These are phyloP conservation scores for Mesocentrotus franciscanus DNA, from an alignment of 53 echinoderm and acorn worm genomes.

Conservation along the genomic window DNA sequence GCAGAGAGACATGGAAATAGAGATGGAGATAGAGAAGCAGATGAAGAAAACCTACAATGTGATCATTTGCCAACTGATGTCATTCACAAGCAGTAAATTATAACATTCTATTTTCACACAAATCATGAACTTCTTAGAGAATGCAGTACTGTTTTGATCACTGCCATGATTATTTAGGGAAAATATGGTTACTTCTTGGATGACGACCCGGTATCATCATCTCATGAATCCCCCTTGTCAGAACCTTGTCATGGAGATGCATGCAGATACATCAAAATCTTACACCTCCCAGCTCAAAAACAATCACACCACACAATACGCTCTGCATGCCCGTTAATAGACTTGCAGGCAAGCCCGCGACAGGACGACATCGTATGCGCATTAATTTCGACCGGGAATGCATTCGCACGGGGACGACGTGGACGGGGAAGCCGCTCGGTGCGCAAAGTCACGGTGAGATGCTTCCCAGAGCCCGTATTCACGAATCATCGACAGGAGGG, in stretches of 20 bases:
- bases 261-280: conserved; percentile 39
- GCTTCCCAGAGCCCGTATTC: conserved; percentile 24
- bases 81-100: neutral
- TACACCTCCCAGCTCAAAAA: conserved; percentile 48
- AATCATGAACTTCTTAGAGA: neutral
- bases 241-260: conserved; percentile 28
- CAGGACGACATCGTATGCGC: conserved; percentile 50
- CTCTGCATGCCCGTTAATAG: conserved; percentile 28
- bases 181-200: conserved; percentile 3
- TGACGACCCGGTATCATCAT: neutral
- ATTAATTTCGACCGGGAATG: conserved; percentile 47
- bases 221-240: neutral
- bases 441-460: conserved; percentile 47
- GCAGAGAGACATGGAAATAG: neutral
- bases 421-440: neutral
- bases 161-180: neutral
- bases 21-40: too few species aligned
- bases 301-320: conserved; percentile 5
- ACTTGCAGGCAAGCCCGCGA: conserved; percentile 29
- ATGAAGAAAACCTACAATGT: neutral
- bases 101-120: conserved; percentile 19
- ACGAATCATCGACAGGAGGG: conserved; percentile 22
- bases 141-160: neutral
- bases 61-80: neutral
- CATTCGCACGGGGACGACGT: conserved; percentile 12